Evolutionary conservation across 2,888 invertebrate species (phyloP).

Genomic region (Zonitis immaculata): DNA sequence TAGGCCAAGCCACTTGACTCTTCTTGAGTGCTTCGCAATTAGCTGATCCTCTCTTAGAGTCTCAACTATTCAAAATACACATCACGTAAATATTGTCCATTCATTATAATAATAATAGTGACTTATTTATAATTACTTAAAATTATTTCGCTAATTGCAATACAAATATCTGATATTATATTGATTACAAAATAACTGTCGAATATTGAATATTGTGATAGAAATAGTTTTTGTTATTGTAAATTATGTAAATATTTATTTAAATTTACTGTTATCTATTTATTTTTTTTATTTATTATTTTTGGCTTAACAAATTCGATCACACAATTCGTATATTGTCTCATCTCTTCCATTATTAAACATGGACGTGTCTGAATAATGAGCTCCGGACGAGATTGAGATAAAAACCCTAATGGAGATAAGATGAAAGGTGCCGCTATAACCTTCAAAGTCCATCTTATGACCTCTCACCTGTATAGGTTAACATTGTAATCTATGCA

Average conservation of each 20-base stretch:
- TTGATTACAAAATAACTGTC: slow-evolving; percentile 17
- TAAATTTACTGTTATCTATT: slow-evolving; percentile 15
- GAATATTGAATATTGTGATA: background rate
- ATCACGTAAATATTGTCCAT: slow-evolving; percentile 10
- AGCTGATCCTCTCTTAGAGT: slow-evolving; percentile 21
- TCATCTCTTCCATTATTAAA: background rate
- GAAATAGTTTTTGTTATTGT: background rate
- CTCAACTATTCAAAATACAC: too few relatives aligned
- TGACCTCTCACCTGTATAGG: slow-evolving; percentile 26
- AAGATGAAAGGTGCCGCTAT: slow-evolving; percentile 31
- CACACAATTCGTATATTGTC: background rate
- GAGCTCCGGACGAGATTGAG: slow-evolving; percentile 9
- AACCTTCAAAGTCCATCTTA: slow-evolving; percentile 27
- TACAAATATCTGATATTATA: slow-evolving; percentile 16
- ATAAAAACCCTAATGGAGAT: slow-evolving; percentile 32
- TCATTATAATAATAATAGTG: slow-evolving; percentile 16
- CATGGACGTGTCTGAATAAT: background rate
- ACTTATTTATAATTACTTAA: slow-evolving; percentile 14
- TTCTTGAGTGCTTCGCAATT: slow-evolving; percentile 19
- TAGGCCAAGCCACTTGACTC: slow-evolving; percentile 10
- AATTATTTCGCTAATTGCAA: slow-evolving; percentile 21
- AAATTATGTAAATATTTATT: slow-evolving; percentile 18
- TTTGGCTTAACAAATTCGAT: too few relatives aligned
- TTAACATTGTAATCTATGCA: slow-evolving; percentile 30
- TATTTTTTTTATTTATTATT: too few relatives aligned